These are phyloP conservation scores for Machimus rusticus DNA, from an alignment of 2,888 invertebrate genomes.

Conservation along the genomic window DNA sequence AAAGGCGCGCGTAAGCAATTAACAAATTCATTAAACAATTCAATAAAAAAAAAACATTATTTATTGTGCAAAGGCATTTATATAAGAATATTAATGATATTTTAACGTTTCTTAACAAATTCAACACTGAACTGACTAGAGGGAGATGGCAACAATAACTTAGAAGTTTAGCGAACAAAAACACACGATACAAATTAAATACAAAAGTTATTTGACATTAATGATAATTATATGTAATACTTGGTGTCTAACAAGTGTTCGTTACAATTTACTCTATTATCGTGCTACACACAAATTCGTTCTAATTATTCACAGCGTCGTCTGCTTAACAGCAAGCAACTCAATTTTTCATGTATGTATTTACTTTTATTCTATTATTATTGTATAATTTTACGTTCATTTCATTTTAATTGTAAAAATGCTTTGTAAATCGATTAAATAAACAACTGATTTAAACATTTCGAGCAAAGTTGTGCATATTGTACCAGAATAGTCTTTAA, in stretches of 20 bases:
- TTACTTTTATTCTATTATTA: not conserved
- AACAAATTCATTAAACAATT: not conserved
- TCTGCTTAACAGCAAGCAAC: not conserved
- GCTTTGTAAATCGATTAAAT: not conserved
- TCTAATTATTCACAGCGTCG: not conserved
- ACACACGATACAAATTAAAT: conserved; percentile 27
- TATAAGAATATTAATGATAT: conserved; percentile 9
- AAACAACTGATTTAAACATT: not conserved
- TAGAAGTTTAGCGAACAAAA: not conserved
- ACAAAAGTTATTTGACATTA: not conserved
- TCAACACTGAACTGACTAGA: conserved; percentile 17
- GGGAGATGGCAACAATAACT: not conserved
- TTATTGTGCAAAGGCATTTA: conserved; percentile 18
- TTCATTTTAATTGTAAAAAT: not conserved
- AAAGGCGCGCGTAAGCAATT: not conserved
- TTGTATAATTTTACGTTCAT: not conserved
- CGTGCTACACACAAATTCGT: not conserved
- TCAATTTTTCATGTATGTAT: not conserved
- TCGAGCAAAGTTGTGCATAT: not conserved
- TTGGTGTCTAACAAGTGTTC: conserved; percentile 24
- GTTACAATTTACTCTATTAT: conserved; percentile 12
- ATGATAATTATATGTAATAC: conserved; percentile 24
- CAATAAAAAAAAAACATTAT: not conserved
- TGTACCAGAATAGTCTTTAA: not conserved
- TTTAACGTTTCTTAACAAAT: conserved; percentile 18